phyloP scores from a whole-genome alignment of 2,888 invertebrate species.

The Griposia aprilina region DNA sequence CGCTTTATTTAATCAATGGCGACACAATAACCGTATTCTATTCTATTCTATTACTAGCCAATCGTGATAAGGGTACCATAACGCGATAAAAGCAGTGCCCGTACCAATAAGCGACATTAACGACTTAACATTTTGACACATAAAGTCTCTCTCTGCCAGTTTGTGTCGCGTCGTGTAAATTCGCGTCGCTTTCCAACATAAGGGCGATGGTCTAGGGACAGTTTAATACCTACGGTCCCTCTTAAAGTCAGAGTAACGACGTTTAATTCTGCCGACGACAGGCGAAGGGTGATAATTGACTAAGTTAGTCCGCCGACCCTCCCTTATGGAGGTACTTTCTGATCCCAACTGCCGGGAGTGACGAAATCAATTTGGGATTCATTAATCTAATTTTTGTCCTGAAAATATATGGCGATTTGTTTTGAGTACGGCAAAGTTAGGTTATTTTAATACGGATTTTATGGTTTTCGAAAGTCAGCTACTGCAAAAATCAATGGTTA shows the following conservation, averaged over 20 bases:
- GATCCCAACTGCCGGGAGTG: constrained; percentile 30
- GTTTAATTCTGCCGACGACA: constrained; percentile 61
- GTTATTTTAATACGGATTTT: background rate
- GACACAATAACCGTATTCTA: background rate
- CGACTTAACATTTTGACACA: constrained; percentile 30
- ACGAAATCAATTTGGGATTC: constrained; percentile 56
- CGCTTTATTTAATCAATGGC: background rate
- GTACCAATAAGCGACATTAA: constrained; percentile 20
- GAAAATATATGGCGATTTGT: background rate
- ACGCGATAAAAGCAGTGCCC: constrained; percentile 40
- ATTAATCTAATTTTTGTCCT: constrained; percentile 39
- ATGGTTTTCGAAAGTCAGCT: background rate
- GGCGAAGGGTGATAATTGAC: constrained; percentile 65
- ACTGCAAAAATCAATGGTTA: background rate
- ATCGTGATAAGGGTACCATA: constrained; percentile 41
- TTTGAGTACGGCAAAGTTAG: background rate
- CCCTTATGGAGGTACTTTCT: constrained; percentile 46
- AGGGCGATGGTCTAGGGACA: constrained; percentile 29
- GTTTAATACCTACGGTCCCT: constrained; percentile 49
- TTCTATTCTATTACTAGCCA: constrained; percentile 15
- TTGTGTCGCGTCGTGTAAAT: background rate
- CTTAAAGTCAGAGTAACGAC: constrained; percentile 56
- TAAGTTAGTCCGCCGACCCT: constrained; percentile 60
- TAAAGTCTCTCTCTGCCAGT: constrained; percentile 6
- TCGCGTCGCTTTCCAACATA: background rate